Evolutionary conservation across 1,140 invertebrate genomes (phyloP).

Genomic region (Sycophaga agraensis): DNA sequence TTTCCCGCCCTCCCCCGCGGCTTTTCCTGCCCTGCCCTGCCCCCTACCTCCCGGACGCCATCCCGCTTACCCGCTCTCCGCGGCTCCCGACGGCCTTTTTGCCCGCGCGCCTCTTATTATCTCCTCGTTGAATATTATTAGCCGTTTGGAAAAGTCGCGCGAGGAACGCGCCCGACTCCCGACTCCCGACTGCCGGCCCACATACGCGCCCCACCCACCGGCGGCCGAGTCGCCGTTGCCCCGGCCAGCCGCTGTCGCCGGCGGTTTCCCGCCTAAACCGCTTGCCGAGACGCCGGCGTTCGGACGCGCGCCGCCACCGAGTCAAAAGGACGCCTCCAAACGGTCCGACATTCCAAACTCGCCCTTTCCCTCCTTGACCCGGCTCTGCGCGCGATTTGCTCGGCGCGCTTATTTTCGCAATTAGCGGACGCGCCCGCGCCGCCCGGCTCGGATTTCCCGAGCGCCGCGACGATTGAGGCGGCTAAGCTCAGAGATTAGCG

Average conservation of each 20-base stretch:
- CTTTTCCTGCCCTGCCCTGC: not conserved
- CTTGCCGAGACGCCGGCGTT: too few relatives aligned
- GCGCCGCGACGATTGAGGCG: too few relatives aligned
- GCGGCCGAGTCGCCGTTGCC: not conserved
- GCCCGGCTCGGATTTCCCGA: too few relatives aligned
- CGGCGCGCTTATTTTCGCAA: not conserved
- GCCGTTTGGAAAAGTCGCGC: too few relatives aligned
- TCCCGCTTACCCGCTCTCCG: too few relatives aligned
- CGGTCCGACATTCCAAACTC: not conserved
- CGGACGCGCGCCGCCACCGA: not conserved
- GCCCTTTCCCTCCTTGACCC: constrained; percentile 2
- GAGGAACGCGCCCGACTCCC: too few relatives aligned
- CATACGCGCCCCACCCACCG: too few relatives aligned
- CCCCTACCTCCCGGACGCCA: not conserved
- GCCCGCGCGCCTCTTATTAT: not conserved
- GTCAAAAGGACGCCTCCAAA: not conserved
- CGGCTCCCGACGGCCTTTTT: not conserved
- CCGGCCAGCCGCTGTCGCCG: not conserved
- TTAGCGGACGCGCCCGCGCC: not conserved
- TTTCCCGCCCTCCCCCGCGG: not conserved
- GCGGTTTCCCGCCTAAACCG: not conserved
- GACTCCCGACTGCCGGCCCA: too few relatives aligned
- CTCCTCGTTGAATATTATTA: too few relatives aligned
- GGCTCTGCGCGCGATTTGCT: not conserved
- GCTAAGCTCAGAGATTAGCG: constrained; percentile 17